Conservation (phyloP, 2,113 vertebrate species). For the Rhadina sibilatrix region DNA sequence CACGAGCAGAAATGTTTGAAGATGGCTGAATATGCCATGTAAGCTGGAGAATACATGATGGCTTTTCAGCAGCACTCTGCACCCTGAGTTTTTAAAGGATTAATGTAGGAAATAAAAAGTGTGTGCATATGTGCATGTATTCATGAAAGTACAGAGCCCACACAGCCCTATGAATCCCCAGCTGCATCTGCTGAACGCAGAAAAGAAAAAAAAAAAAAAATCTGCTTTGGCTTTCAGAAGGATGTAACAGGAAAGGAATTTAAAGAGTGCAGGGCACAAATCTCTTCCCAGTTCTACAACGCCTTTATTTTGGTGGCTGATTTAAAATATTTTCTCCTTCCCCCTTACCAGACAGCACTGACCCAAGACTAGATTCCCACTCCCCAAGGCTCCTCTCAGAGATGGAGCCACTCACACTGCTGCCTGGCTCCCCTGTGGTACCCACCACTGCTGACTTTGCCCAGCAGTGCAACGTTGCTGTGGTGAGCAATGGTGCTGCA, state of each 20-base stretch:
- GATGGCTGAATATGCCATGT: not conserved
- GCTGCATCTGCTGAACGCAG: not conserved
- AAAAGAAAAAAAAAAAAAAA: not conserved
- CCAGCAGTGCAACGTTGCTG: fast-evolving
- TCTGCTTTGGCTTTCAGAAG: not conserved
- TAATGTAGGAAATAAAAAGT: not conserved
- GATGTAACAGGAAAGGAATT: not conserved
- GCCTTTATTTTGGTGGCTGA: not conserved
- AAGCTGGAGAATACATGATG: not conserved
- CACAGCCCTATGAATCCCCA: not conserved
- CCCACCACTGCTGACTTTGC: not conserved
- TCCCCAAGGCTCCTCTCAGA: not conserved
- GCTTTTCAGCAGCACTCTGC: not conserved
- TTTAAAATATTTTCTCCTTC: not conserved
- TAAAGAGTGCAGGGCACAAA: not conserved
- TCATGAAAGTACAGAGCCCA: not conserved
- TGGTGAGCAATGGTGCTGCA: not conserved
- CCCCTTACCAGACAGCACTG: not conserved
- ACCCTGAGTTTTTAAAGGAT: not conserved
- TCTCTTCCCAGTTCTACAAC: not conserved
- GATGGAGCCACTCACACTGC: not conserved
- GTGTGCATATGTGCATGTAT: not conserved
- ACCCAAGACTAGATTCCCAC: not conserved
- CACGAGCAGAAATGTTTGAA: not conserved
- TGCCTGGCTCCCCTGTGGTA: not conserved